These are phyloP conservation scores for Neosilurus hyrtlii DNA, from an alignment of 2,797 vertebrate genomes.

Conservation along the genomic window DNA sequence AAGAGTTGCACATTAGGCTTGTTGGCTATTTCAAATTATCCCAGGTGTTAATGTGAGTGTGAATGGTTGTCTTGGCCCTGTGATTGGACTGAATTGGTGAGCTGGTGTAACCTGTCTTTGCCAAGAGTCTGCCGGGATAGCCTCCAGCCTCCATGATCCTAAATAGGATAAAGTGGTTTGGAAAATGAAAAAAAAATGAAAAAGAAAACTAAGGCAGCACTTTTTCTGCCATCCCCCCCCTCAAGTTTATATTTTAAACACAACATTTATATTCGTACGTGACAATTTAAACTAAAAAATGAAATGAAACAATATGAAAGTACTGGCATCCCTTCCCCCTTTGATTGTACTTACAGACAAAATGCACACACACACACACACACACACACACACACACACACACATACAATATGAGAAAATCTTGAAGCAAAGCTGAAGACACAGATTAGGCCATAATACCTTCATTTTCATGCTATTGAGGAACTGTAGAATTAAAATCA, in stretches of 20 bases:
- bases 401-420: slow-evolving; percentile 31
- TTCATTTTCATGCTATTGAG: slow-evolving; percentile 42
- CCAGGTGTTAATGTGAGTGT: too few species aligned
- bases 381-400: too few species aligned
- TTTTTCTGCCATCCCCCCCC: background rate
- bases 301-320: background rate
- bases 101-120: too few species aligned
- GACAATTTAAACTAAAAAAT: background rate
- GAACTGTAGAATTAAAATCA: slow-evolving; percentile 49
- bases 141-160: too few species aligned
- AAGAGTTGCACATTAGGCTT: too few species aligned
- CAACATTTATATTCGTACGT: background rate
- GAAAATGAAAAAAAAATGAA: background rate
- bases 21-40: too few species aligned
- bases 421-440: slow-evolving; percentile 32
- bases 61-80: too few species aligned
- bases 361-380: background rate
- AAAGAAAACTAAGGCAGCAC: background rate
- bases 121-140: too few species aligned
- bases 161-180: too few species aligned
- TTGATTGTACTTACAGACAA: slow-evolving; percentile 29
- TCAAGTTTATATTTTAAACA: background rate
- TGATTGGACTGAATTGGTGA: too few species aligned
- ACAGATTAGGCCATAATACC: slow-evolving; percentile 51
- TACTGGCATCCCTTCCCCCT: background rate